Evolutionary conservation across 1,140 invertebrate genomes (phyloP), one percentile per base, ranked within the genome.

Genomic region (Megalopta genalis): DNA sequence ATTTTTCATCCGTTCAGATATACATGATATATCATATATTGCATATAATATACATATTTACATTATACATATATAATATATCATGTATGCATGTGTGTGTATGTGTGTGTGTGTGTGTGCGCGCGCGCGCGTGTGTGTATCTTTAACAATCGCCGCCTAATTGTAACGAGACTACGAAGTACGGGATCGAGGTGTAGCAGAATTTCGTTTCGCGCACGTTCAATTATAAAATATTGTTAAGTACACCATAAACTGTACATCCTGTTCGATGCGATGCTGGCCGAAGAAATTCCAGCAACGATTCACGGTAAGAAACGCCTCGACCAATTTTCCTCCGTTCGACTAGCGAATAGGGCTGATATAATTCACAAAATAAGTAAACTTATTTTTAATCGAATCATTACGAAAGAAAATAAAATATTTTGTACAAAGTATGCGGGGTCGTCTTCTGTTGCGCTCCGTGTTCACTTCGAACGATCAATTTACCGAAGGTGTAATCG

Each of bases 361-460:
- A 62, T 52, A 77, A 77, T 60, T 77, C 27, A 77, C 59, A 77
- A 49, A 71, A 77, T 77, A 77, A 70, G 67, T 77, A 77, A 77
- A 71, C 75, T 70, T 77, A 77, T 16, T 49, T 77, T 77, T 70
- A 77, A 77, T 77, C 67, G 67, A 77, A 69, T 76, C 57, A 52
- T 77, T 77, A 71, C 67, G 66, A 77, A 77, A 62, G 66, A 69
- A 77, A 70, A 62, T 70, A 70, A 62, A 77, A 62, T 70, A 59
- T 60, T 67, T 62, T 73, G 69, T 78, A 73, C 62, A 78, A 78
- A 72, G 65, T 64, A 57, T 73, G 49, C 39, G 68, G n/a, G 52
- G 25, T 32, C 42, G 49, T 25, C 25, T 25, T 68, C 5, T 25
- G 18, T 73, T 73, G 57, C 46, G 69, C 49, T 72, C 16, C 49